Evolutionary conservation across 2,113 vertebrate species (phyloP).

Genomic region (Tenrec ecaudatus): DNA sequence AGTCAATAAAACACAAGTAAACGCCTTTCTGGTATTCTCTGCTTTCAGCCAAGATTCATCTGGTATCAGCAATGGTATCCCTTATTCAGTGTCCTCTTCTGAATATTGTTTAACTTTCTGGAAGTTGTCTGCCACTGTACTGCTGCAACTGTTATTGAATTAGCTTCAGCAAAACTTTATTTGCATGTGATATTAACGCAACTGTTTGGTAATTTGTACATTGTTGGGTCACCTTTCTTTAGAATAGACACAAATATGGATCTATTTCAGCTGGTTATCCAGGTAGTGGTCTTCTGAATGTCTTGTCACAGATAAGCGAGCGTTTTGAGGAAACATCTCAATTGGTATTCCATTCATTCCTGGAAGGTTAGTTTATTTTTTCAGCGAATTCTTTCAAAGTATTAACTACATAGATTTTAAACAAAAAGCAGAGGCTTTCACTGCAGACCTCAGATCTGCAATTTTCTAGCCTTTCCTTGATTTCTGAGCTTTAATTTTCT

Average conservation of each 20-base stretch:
- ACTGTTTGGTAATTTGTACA: no score
- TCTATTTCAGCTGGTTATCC: no score
- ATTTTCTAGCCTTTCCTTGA: constrained; percentile 42
- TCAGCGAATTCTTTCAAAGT: not conserved
- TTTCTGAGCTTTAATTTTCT: constrained; percentile 43
- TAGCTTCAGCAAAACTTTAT: no score
- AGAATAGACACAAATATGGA: no score
- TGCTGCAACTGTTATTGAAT: no score
- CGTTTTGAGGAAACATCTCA: not conserved
- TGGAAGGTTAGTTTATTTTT: not conserved
- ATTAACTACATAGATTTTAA: not conserved
- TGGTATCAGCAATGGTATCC: not conserved
- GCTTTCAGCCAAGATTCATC: not conserved
- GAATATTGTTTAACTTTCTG: not conserved
- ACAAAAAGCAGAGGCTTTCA: constrained; percentile 30
- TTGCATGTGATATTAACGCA: no score
- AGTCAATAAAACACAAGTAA: not conserved
- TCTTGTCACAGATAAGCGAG: no score
- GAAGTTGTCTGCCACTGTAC: not conserved
- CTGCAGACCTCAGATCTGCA: not conserved
- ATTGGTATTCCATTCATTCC: not conserved
- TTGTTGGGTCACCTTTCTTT: no score
- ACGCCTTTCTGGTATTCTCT: not conserved
- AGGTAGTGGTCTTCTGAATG: no score
- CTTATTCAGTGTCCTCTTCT: not conserved